Percentiles rank a stretch among this genome's conserved stretches.
Evolutionary conservation across 2,888 invertebrate species (phyloP).

Genomic region (Lochmaea crataegi): DNA sequence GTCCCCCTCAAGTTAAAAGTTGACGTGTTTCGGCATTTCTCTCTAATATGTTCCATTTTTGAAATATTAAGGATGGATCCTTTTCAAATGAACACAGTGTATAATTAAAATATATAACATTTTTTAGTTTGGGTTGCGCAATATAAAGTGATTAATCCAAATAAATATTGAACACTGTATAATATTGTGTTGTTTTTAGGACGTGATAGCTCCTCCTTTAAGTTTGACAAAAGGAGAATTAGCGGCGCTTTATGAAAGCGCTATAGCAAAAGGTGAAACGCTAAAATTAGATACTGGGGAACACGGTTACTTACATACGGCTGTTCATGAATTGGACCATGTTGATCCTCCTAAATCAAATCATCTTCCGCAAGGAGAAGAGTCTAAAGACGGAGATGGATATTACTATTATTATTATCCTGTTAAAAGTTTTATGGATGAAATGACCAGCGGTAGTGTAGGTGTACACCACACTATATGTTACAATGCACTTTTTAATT

Average conservation of each 20-base stretch:
- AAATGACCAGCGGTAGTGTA: slow-evolving; percentile 52
- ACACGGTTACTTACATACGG: slow-evolving; percentile 56
- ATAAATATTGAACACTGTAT: neutral
- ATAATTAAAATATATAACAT: no score
- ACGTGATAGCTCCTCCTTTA: slow-evolving; percentile 49
- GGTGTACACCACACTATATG: slow-evolving; percentile 27
- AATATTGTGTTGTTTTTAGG: slow-evolving; percentile 1
- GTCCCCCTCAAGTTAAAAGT: no score
- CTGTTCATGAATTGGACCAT: slow-evolving; percentile 60
- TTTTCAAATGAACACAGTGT: no score
- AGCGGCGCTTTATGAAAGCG: slow-evolving; percentile 66
- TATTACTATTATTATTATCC: slow-evolving; percentile 70
- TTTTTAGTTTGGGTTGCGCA: no score
- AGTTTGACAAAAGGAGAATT: slow-evolving; percentile 63
- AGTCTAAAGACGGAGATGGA: slow-evolving; percentile 52
- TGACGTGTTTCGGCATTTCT: no score
- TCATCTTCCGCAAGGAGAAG: slow-evolving; percentile 21
- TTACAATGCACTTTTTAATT: neutral
- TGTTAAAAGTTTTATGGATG: slow-evolving; percentile 66
- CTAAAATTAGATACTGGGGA: slow-evolving; percentile 58
- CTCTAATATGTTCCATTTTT: no score
- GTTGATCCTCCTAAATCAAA: slow-evolving; percentile 11
- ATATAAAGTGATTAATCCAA: no score
- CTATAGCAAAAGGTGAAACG: slow-evolving; percentile 61
- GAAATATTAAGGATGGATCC: no score